These are phyloP conservation scores for Ophraella communa DNA, from an alignment of 2,888 invertebrate species.

Conservation along the genomic window DNA sequence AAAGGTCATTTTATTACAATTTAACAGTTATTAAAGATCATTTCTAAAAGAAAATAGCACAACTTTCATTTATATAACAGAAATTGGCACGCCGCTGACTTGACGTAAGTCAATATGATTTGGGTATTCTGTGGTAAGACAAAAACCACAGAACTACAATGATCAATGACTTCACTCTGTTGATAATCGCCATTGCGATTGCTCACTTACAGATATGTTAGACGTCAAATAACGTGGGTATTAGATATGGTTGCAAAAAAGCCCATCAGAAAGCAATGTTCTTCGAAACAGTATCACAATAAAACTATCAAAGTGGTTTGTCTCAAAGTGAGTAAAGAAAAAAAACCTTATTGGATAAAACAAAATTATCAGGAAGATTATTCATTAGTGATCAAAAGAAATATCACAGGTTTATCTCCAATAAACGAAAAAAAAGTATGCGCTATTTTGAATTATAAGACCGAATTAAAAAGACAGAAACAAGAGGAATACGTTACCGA, in stretches of 20 bases:
- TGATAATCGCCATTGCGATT: too few species aligned
- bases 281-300: background rate
- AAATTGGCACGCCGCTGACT: too few species aligned
- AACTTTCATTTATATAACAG: too few species aligned
- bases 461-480: constrained; percentile 26
- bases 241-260: constrained; percentile 25
- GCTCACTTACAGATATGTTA: too few species aligned
- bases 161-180: too few species aligned
- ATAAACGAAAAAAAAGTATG: constrained; percentile 21
- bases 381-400: background rate
- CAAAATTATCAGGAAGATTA: constrained; percentile 14
- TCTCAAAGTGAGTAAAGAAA: constrained; percentile 16
- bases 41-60: too few species aligned
- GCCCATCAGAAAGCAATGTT: background rate
- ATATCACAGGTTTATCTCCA: background rate
- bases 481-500: constrained; percentile 41
- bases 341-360: background rate
- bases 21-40: too few species aligned
- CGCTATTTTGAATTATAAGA: constrained; percentile 36
- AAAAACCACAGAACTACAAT: too few species aligned
- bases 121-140: too few species aligned
- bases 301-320: constrained; percentile 6
- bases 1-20: too few species aligned
- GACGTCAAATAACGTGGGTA: too few species aligned
- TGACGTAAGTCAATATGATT: too few species aligned